phyloP scores from a whole-genome alignment of 1,140 invertebrate species.

The Anadara kagoshimensis region DNA sequence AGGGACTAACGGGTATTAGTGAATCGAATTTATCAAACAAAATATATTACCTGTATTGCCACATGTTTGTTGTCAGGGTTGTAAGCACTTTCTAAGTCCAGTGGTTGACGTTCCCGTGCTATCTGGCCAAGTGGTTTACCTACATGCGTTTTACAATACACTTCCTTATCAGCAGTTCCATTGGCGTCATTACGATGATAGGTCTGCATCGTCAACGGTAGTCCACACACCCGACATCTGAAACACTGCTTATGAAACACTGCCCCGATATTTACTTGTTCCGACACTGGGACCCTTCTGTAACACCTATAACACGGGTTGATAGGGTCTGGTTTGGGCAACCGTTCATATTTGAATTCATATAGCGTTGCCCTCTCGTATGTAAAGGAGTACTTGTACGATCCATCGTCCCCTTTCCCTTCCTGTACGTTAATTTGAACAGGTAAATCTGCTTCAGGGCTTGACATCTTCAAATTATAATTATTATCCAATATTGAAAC shows the following conservation, averaged over 20 bases:
- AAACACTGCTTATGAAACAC: constrained; percentile 68
- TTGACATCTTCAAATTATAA: constrained; percentile 3
- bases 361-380: constrained; percentile 68
- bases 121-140: constrained; percentile 66
- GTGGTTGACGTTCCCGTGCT: constrained; percentile 45
- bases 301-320: constrained; percentile 69
- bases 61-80: no score
- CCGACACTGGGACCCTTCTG: constrained; percentile 59
- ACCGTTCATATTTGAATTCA: constrained; percentile 66
- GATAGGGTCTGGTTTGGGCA: constrained; percentile 55
- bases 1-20: no score
- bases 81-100: constrained; percentile 33
- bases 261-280: constrained; percentile 66
- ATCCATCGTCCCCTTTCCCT: constrained; percentile 49
- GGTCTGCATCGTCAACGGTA: constrained; percentile 69
- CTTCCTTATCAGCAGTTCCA: constrained; percentile 56
- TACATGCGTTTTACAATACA: constrained; percentile 66
- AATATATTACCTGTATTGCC: constrained; percentile 44
- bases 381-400: constrained; percentile 65
- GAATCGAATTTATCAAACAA: not conserved
- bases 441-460: constrained; percentile 23
- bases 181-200: constrained; percentile 64
- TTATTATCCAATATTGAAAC: constrained; percentile 7
- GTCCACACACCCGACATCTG: constrained; percentile 63
- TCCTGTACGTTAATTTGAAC: constrained; percentile 55